Percentiles rank a stretch among this genome's conserved stretches.
phyloP scores from a whole-genome alignment of 2,113 vertebrate species.

The Myrmophylax atrothorax region DNA sequence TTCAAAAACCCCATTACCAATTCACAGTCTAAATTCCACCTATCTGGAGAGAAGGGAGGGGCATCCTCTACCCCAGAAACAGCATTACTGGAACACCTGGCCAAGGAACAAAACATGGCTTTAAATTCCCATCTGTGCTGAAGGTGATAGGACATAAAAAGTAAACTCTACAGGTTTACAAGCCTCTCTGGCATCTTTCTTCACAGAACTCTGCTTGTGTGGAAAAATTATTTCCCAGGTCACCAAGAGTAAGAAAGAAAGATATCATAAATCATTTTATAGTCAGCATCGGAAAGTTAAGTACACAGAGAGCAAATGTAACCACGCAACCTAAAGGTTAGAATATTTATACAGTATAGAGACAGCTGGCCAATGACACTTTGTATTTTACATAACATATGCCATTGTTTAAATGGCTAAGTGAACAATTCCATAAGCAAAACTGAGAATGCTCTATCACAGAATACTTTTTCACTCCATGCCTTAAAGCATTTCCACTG shows the following conservation, averaged over 20 bases:
- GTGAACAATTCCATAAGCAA: neutral
- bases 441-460: neutral
- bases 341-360: neutral
- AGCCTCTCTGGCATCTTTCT: neutral
- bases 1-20: rapidly evolving
- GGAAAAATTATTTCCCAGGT: neutral
- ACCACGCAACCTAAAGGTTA: neutral
- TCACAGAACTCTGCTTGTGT: neutral
- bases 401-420: neutral
- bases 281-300: neutral
- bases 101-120: neutral
- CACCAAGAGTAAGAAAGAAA: neutral
- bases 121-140: neutral
- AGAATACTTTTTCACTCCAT: neutral
- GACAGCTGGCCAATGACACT: neutral
- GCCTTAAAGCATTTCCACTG: neutral
- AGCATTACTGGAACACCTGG: neutral
- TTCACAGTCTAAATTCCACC: neutral
- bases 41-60: neutral
- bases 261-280: neutral
- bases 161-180: neutral
- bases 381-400: neutral
- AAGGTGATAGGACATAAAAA: neutral
- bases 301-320: neutral
- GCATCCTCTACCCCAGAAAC: neutral